Base-by-base conservation (phyloP, 92 coral and sea anemone genomes). In the Phenganax stokvisi region DNA sequence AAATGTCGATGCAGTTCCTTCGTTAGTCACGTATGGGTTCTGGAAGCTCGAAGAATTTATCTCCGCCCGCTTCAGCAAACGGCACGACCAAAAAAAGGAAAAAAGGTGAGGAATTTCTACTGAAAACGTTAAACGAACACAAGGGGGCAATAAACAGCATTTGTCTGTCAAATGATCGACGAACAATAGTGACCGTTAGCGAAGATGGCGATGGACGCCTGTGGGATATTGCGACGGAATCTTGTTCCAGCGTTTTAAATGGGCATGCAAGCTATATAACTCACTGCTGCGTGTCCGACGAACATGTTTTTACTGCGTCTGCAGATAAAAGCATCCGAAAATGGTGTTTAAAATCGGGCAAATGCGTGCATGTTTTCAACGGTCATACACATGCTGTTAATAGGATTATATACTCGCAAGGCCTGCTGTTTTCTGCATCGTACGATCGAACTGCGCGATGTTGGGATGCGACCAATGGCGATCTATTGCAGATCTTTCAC, bases 391-490 rank as follows among this genome's bases (percentile, higher is more conserved):
- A 94, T 54, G 76, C 85, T 11, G 97, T 94, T 29, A 90, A 92
- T 85, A 90, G 89, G 57, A 90, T 92, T 8, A 90, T 94, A 11
- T 82, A 86, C 76, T 89, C 91, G 13, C 90, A 96, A 54, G 94
- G 92, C 81, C 79, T 94, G 66, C 85, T 90, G 12, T 94, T 94
- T 83, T 94, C 98, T 57, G 88, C 92, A 57, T 94, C 98, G 20
- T 94, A 94, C 87, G 98, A 94, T 84, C 88, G 88, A 86, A 90
- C 97, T 51, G 89, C 88, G 6, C 89, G 85, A 57, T 90, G 94
- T 87, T 94, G 98, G 98, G 89, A 92, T 75, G 91, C 92, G 8
- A 93, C 90, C 27, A 90, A 89, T 15, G 92, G 97, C 76, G 98
- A 94, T 20, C 79, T 87, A 77, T 79, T 91, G 55, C 89, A 90